Percentiles rank a stretch among this genome's conserved stretches.
Evolutionary conservation across 2,888 invertebrate species (phyloP).

Genomic region (Cerastis leucographa): DNA sequence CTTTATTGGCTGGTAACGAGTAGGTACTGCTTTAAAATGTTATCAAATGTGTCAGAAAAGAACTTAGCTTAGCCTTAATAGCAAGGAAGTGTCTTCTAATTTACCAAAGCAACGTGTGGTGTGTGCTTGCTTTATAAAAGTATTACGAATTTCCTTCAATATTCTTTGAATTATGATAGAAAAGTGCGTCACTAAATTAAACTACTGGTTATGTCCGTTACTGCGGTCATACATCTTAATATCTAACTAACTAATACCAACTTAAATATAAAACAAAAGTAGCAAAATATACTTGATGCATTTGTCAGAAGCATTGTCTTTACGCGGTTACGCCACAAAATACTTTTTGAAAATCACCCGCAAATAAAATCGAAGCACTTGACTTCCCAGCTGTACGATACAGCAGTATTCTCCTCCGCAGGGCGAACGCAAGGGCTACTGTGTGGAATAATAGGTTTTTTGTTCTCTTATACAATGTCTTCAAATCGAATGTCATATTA

Average conservation of each 20-base stretch:
- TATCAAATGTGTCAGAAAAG: background rate
- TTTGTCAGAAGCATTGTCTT: background rate
- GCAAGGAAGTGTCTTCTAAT: background rate
- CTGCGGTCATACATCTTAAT: background rate
- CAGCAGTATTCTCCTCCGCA: constrained; percentile 70
- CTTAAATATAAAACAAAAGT: background rate
- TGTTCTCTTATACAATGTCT: constrained; percentile 76
- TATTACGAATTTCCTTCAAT: background rate
- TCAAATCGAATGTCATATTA: constrained; percentile 80
- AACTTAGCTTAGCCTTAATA: background rate
- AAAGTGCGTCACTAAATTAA: background rate
- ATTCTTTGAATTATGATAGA: background rate
- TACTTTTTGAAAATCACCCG: background rate
- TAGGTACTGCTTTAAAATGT: background rate
- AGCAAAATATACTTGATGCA: background rate
- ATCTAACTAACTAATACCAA: background rate
- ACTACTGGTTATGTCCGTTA: background rate
- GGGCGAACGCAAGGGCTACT: constrained; percentile 81
- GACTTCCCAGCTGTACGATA: constrained; percentile 70
- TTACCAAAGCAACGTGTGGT: no score
- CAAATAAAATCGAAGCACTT: constrained; percentile 62
- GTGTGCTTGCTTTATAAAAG: background rate
- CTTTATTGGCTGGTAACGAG: constrained; percentile 20
- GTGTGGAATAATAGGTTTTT: constrained; percentile 87
- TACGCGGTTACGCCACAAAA: background rate